A percentile compares a stretch with the other conserved stretches of the same genome.
Evolutionary conservation across 2,888 invertebrate species (phyloP).

Genomic region (Diaprepes abbreviatus): DNA sequence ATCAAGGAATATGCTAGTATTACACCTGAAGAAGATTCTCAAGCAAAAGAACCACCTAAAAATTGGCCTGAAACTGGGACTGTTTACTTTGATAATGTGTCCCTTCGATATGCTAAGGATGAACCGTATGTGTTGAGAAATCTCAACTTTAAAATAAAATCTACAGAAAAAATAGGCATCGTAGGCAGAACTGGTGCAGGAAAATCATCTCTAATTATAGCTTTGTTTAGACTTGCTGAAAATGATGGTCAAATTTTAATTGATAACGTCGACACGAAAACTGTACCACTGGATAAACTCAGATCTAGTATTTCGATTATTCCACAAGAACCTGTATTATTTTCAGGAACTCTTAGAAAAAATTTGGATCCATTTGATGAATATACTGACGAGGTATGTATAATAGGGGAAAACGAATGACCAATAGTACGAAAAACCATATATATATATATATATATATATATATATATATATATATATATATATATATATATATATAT

Average conservation of each 20-base stretch:
- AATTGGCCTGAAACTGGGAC: constrained; percentile 81
- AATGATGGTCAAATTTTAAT: constrained; percentile 83
- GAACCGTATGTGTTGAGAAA: constrained; percentile 83
- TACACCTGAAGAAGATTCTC: constrained; percentile 76
- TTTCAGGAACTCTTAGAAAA: constrained; percentile 88
- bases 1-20: constrained; percentile 80
- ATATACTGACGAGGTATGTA: constrained; percentile 79
- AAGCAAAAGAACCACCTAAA: constrained; percentile 74
- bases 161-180: constrained; percentile 81
- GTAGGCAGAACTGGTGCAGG: constrained; percentile 89
- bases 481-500: too few relatives aligned
- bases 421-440: too few relatives aligned
- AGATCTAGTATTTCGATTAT: constrained; percentile 85
- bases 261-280: constrained; percentile 80
- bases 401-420: too few relatives aligned
- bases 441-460: too few relatives aligned
- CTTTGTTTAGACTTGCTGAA: constrained; percentile 80
- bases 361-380: constrained; percentile 92
- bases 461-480: too few relatives aligned
- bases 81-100: constrained; percentile 77
- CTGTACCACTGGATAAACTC: constrained; percentile 79
- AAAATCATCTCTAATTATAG: constrained; percentile 78
- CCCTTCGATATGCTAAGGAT: constrained; percentile 78
- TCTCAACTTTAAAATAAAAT: constrained; percentile 75
- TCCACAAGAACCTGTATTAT: constrained; percentile 87